Evolutionary conservation across 1,140 invertebrate genomes (phyloP).

Genomic region (Drosophila ironensis): DNA sequence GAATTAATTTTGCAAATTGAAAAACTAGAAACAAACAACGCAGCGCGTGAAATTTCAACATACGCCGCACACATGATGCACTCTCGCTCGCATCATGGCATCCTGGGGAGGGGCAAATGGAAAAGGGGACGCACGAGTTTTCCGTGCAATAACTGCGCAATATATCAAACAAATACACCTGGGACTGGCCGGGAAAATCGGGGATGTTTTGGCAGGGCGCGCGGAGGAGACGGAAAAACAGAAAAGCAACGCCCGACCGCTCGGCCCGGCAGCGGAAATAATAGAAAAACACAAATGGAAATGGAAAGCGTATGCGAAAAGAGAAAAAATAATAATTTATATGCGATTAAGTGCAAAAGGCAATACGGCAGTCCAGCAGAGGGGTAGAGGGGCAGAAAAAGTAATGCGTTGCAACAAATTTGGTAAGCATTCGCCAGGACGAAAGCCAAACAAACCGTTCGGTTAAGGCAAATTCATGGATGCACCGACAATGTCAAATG

Average conservation of each 20-base stretch:
- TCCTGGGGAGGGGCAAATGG: not conserved
- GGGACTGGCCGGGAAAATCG: slow-evolving; percentile 48
- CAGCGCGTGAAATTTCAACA: slow-evolving; percentile 57
- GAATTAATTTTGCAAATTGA: slow-evolving; percentile 49
- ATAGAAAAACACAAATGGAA: slow-evolving; percentile 61
- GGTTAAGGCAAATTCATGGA: too few relatives aligned
- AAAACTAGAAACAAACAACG: slow-evolving; percentile 26
- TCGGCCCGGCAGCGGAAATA: slow-evolving; percentile 58
- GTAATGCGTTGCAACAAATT: slow-evolving; percentile 75
- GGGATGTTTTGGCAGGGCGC: slow-evolving; percentile 53
- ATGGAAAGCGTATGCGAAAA: slow-evolving; percentile 44
- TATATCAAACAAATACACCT: slow-evolving; percentile 77
- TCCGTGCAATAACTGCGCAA: slow-evolving; percentile 70
- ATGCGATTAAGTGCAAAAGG: slow-evolving; percentile 65
- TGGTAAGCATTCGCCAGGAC: slow-evolving; percentile 27
- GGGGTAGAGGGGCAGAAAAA: slow-evolving; percentile 20
- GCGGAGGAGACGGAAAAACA: slow-evolving; percentile 40
- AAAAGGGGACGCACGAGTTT: not conserved
- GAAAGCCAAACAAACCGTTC: too few relatives aligned
- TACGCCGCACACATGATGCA: slow-evolving; percentile 71
- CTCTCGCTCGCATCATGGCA: slow-evolving; percentile 42
- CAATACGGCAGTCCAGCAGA: slow-evolving; percentile 4
- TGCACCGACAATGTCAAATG: slow-evolving; percentile 68
- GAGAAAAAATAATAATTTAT: slow-evolving; percentile 61
- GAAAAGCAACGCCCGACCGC: slow-evolving; percentile 20